Base-by-base conservation (phyloP, 1,140 invertebrate genomes). In the Pseudomyrmex concolor region DNA sequence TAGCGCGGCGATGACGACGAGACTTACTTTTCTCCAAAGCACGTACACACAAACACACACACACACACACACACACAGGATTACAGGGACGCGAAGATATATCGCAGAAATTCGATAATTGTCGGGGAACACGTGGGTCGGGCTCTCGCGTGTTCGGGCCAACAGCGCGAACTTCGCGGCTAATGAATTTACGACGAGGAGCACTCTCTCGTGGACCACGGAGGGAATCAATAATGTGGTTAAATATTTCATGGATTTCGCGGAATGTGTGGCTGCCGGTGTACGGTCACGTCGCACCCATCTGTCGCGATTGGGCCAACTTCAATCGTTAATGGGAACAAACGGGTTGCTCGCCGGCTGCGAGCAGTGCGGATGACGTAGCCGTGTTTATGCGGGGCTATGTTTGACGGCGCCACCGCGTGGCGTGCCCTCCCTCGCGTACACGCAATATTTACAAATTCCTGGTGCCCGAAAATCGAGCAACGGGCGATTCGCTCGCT, bases 241-340 rank as follows among this genome's bases (percentile, higher is more conserved):
- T 92, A 92, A 92, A 92, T 93, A 93, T 93, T 93, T 93, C 91
- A 92, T 90, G 89, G 89, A 91, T 91, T 92, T 92, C 89, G 89
- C 84, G 91, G 89, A 92, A 92, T 92, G 34, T 34, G 89, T 88
- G 87, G 89, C 89, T 90, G 89, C 73, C 60, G 91, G 84, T 83
- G 84, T 83, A 86, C 90, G 86, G 91, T 92, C 91, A 92, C 92
- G 91, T 92, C 91, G 89, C 87, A 81, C 86, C 91, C 92, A 92
- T 93, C 90, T 92, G 91, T 92, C 89, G 92, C 90, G 90, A 92
- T 92, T 90, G 89, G 77, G 87, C 90, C 83, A 92, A 92, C 90
- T 93, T 92, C 90, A 90, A 92, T 92, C 89, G 90, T 92, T 93
- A 91, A 93, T 93, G 91, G 88, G 89, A 91, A 92, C 90, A 89